A percentile compares a stretch with the other conserved stretches of the same genome.
Evolutionary conservation across 2,797 vertebrate species (phyloP).

Genomic region (Micromesistius poutassou): DNA sequence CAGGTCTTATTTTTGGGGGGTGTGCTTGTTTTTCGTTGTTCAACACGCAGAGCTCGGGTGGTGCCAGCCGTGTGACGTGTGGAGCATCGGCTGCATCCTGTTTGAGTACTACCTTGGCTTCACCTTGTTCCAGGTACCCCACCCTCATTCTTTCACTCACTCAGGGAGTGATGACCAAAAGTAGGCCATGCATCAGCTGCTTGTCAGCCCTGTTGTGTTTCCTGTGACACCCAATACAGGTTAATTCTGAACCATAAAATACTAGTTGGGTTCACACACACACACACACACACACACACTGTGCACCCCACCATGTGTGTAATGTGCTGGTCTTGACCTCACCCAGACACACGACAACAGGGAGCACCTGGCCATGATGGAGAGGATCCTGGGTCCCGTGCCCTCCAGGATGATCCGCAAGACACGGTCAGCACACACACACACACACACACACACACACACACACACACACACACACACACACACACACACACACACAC

Average conservation of each 20-base stretch:
- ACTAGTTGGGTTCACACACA: background rate
- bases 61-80: slow-evolving; percentile 96
- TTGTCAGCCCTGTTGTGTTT: background rate
- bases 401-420: slow-evolving; percentile 96
- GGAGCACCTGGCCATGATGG: slow-evolving; percentile 99
- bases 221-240: background rate
- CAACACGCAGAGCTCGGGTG: slow-evolving; percentile 85
- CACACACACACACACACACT: too few relatives aligned
- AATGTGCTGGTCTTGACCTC: background rate
- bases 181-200: background rate
- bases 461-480: too few relatives aligned
- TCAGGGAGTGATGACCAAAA: background rate
- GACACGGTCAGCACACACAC: slow-evolving; percentile 75
- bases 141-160: background rate
- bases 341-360: slow-evolving; percentile 95
- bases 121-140: slow-evolving; percentile 92
- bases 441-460: too few relatives aligned
- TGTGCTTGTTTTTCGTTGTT: slow-evolving; percentile 4
- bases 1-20: background rate
- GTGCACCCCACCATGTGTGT: too few relatives aligned
- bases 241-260: background rate
- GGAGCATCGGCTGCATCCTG: slow-evolving; percentile 97
- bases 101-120: slow-evolving; percentile 99
- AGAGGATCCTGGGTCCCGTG: slow-evolving; percentile 92
- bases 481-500: too few relatives aligned